Evolutionary conservation across 1,140 invertebrate species (phyloP), one percentile per base, ranked within the genome.

Genomic region (Apis mellifera): DNA sequence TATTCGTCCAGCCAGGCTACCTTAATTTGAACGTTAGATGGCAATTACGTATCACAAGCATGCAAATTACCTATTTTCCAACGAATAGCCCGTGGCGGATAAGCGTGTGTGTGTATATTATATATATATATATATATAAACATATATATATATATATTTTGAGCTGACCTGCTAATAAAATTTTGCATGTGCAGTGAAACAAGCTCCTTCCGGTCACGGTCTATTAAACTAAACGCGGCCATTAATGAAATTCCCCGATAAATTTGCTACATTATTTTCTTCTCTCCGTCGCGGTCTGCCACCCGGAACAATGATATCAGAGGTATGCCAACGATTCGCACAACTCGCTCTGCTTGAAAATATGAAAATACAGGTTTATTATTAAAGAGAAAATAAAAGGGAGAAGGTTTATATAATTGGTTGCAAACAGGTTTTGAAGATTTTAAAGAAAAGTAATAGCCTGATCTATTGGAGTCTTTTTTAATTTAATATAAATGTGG

Each of bases 11-110:
- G 62, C 3, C 70, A 4, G 32, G 78, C 82, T 86, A 62, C 68
- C 78, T 87, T 75, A 80, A 87, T 87, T 87, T 84, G 73, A 76
- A 79, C 86, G 82, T 83, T 83, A 87, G 73, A 87, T 65, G 75
- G 82, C 81, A 87, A 87, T 87, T 87, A 87, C 65, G 66, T 78
- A 79, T 86, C 65, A 42, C 62, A 62, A 78, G 71, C 84, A 76
- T 83, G 73, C 81, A 74, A 86, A 86, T 86, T 86, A 86, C 57
- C 73, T 60, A 77, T 75, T 78, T 77, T 72, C 55, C 52, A 50
- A 9, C 11, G 54, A 70, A 9, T 17, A 48, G 5, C 59, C 19
- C 11, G 11, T 12, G 21, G 4, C 42, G 42, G 12, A 19, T 55
- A n/a, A 12, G 26, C 21, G 42, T 4, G 12, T 26, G 17, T 73